Base-by-base conservation (phyloP, 2,888 invertebrate species). In the Tortricodes alternella region DNA sequence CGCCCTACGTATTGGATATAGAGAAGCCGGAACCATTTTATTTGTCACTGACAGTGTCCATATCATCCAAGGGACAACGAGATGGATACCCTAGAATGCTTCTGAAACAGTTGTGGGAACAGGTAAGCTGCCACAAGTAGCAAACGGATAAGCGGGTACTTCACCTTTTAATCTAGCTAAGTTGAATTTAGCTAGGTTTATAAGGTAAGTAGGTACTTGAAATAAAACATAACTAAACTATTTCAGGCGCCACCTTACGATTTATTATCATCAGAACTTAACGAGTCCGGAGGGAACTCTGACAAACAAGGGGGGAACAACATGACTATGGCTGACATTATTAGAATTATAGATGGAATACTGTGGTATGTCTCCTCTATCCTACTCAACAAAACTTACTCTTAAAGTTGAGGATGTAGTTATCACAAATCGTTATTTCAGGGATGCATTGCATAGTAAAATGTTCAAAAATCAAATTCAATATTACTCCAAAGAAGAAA, bases 391-490 rank as follows among this genome's bases (percentile, higher is more conserved):
- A 13, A 7, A 6, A 38, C 9, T 27, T 2, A 27, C 4, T 27
- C 3, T 3, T n/a, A 9, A 27, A 27, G n/a, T 1, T 8, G 9
- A 8, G n/a, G n/a, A 3, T 24, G 9, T 24, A 9, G 9, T 29
- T 11, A 21, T 38, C 5, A 21, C 19, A 3, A 6, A 2, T 21
- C 1, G 6, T 38, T 50, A 61, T 70, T 74, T 11, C 63, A 90
- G 90, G 90, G 84, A 89, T 46, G 85, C 89, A 0, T 64, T 90
- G 35, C 89, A 89, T 44, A 85, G 83, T 62, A 90, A 89, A 68
- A 84, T 88, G 83, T 88, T 89, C 46, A 77, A 63, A 48, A 68
- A 82, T 18, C 87, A 87, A 72, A 74, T 90, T 9, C 64, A 85
- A 55, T 85, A 70, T 56, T 89, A 82, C 51, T 67, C 85, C 0